Evolutionary conservation across 2,113 vertebrate genomes (phyloP), one percentile per base, ranked within the genome.

Genomic region (Thoracochromis brauschi): DNA sequence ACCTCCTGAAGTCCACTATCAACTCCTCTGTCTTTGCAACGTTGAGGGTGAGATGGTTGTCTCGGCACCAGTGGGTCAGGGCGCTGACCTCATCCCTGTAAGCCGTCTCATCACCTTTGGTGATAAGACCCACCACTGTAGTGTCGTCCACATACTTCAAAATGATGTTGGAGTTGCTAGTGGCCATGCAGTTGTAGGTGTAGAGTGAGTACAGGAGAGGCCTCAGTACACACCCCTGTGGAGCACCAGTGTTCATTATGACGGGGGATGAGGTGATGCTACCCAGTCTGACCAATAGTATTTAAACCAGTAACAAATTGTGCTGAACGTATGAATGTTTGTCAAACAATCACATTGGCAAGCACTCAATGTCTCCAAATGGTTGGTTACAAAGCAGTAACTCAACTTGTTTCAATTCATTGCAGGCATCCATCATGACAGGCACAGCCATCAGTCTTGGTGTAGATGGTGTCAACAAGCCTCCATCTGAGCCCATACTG

Each of bases 351-450:
- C 24, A 31, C 42, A 78, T 7, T 75, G 26, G 42, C 9, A 75
- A 47, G 21, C 16, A 49, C 24, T 31, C 11, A 29, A 1, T 31
- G 71, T 49, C 10, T 49, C 26, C 45, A 49, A 78, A 49, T 19
- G 16, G 71, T 19, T 47, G 24, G 26, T 78, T 49, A 7, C 16
- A 29, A 47, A 47, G 71, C 9, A 9, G 40, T 47, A 75, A 47
- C 42, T 75, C 14, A 75, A 47, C 24, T 49, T 75, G 16, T 47
- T 49, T 7, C 42, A 78, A 78, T 49, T 12, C 4, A 4, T 78
- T 84, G 1, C 94, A 99, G 98, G 98, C 98, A 0, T 99, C 98
- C 84, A 99, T 99, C 94, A 98, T 99, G 98, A 98, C 97, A 1
- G 98, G 98, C 85, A 96, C 97, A 0, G 97, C 98, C 82, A 98